Evolutionary conservation across 2,888 invertebrate species (phyloP), one percentile per base, ranked within the genome.

Genomic region (Stictocephala bisonia): DNA sequence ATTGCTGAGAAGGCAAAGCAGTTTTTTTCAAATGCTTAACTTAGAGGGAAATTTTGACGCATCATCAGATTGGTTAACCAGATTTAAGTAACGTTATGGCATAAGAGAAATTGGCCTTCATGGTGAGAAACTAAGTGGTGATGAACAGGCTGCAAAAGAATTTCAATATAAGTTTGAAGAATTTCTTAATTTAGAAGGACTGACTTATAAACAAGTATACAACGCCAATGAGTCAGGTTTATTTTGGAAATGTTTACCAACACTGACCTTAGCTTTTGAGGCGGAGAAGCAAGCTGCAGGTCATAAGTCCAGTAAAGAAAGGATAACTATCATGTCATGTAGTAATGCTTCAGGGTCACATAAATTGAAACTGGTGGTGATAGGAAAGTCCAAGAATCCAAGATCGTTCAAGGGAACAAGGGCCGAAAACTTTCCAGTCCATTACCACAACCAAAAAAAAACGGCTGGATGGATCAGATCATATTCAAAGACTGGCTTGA

Each of bases 391-490:
- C 15, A 66, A 66, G 26, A 31, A 66, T 3, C 68, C 51, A 26
- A n/a, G 31, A 48, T 50, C 50, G 3, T 68, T 50, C 15, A 50
- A 31, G 31, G 68, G 50, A 7, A 68, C 68, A 29, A 22, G n/a
- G 20, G 29, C 50, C 3, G 15, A 26, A 68, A 68, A 50, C 51
- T 31, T 68, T 24, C 77, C 77, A 0, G 71, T 77, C 0, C 73
- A 73, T 18, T 77, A 78, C 41, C 70, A 69, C 13, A 73, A 75
- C 24, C 74, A 77, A 51, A 74, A 69, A 50, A 76, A 58, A 27
- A 50, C 51, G n/a, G n/a, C 4, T 78, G 76, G 76, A 74, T 75
- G 58, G 73, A 76, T 24, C 51, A 72, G 40, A 13, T 51, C 31
- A 66, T 66, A 27, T 66, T 66, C 41, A 40, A 53, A 70, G 60